A percentile compares a stretch with the other conserved stretches of the same genome.
Conservation (phyloP, 2,888 invertebrate genomes). For the Dromius quadrimaculatus region DNA sequence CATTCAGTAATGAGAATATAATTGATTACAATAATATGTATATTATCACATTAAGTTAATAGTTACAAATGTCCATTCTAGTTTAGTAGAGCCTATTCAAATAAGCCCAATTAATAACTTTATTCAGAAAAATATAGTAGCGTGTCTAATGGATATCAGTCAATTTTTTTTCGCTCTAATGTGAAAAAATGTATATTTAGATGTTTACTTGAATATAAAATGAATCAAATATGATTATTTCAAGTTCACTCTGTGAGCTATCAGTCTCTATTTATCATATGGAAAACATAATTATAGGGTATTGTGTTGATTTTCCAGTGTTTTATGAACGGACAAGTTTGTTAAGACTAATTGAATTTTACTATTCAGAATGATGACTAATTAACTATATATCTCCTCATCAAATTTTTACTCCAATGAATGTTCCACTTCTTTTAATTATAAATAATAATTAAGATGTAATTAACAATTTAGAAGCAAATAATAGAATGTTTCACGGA, state of each 20-base stretch:
- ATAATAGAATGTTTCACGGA: constrained; percentile 17
- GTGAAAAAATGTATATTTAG: no score
- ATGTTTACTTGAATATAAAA: no score
- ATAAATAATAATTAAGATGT: constrained; percentile 42
- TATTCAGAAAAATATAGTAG: constrained; percentile 14
- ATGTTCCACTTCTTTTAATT: constrained; percentile 38
- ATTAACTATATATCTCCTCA: constrained; percentile 22
- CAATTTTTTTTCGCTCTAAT: no score
- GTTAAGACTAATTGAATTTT: constrained; percentile 8
- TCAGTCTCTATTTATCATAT: constrained; percentile 20
- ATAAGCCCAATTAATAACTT: constrained; percentile 23
- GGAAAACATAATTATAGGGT: not conserved
- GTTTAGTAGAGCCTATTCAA: constrained; percentile 6
- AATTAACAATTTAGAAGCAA: constrained; percentile 30
- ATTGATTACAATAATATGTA: constrained; percentile 8
- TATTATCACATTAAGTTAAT: constrained; percentile 8
- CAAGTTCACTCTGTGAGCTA: not conserved
- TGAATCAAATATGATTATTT: not conserved
- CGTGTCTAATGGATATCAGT: constrained; percentile 25
- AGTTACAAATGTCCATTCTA: constrained; percentile 17
- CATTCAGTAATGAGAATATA: no score
- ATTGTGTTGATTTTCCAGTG: not conserved
- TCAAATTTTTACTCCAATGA: constrained; percentile 23
- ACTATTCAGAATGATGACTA: constrained; percentile 13
- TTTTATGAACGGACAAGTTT: constrained; percentile 10